A percentile compares a stretch with the other conserved stretches of the same genome.
phyloP scores from a whole-genome alignment of 2,888 invertebrate species.

The Noctua comes region DNA sequence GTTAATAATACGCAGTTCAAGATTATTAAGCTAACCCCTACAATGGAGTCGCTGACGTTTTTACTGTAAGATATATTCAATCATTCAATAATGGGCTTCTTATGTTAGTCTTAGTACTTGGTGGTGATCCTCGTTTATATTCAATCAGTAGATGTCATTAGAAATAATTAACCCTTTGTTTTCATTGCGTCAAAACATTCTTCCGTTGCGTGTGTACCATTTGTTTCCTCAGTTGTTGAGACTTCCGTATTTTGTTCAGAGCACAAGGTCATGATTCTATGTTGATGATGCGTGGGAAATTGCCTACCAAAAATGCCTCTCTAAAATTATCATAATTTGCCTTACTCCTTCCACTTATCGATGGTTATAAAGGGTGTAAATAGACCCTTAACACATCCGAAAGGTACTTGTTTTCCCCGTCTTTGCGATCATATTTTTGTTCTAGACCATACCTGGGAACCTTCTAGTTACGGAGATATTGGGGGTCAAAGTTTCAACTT shows the following conservation, averaged over 20 bases:
- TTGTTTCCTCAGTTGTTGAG: constrained; percentile 25
- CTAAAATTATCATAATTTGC: too few relatives aligned
- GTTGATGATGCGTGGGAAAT: constrained; percentile 3
- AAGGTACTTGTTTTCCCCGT: too few relatives aligned
- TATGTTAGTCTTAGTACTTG: background rate
- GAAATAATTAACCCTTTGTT: constrained; percentile 51
- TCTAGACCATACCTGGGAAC: too few relatives aligned
- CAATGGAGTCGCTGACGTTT: constrained; percentile 12
- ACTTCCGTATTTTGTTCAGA: constrained; percentile 34
- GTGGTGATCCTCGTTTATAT: constrained; percentile 17
- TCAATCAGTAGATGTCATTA: constrained; percentile 44
- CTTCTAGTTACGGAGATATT: too few relatives aligned
- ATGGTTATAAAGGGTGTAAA: too few relatives aligned
- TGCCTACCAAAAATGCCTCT: background rate
- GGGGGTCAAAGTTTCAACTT: too few relatives aligned
- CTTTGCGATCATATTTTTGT: too few relatives aligned
- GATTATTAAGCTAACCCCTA: background rate
- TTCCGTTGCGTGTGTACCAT: constrained; percentile 44
- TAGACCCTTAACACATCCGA: too few relatives aligned
- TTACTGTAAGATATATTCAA: constrained; percentile 21
- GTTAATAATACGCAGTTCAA: background rate
- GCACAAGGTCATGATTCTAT: background rate
- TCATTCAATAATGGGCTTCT: constrained; percentile 33
- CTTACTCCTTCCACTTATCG: too few relatives aligned
- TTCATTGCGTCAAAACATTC: constrained; percentile 31